Evolutionary conservation across 2,113 vertebrate genomes (phyloP).

Genomic region (Lagopus muta): DNA sequence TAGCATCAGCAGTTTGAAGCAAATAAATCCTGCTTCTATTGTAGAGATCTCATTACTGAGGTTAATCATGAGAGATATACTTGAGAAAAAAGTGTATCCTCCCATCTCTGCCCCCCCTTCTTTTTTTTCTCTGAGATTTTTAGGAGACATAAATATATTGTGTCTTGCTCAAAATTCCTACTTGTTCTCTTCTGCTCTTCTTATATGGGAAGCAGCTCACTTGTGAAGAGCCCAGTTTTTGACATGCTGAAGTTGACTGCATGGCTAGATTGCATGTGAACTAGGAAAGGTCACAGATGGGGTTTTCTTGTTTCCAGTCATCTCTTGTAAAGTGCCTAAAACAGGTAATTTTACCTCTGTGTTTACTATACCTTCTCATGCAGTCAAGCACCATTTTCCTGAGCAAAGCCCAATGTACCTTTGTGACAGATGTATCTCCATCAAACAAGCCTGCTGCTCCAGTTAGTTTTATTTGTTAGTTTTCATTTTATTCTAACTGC

Average conservation of each 20-base stretch:
- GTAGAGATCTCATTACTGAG: background rate
- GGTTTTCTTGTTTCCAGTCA: background rate
- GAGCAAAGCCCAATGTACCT: background rate
- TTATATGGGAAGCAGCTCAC: background rate
- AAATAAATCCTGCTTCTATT: background rate
- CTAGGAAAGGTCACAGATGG: background rate
- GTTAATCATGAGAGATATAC: background rate
- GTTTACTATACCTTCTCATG: background rate
- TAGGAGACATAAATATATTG: background rate
- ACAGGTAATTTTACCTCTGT: background rate
- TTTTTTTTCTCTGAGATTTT: background rate
- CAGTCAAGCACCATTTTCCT: background rate
- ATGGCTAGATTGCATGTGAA: background rate
- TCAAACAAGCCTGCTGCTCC: background rate
- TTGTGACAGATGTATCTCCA: background rate
- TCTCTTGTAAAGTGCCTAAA: background rate
- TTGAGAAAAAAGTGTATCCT: background rate
- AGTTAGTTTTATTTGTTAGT: background rate
- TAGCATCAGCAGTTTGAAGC: background rate
- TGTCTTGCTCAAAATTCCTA: background rate
- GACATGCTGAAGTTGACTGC: background rate
- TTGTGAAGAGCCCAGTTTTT: fast-evolving
- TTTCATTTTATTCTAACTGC: background rate
- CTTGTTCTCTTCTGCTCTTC: background rate
- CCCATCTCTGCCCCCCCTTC: background rate